phyloP scores from a whole-genome alignment of 2,113 vertebrate species.

The Chroicocephalus ridibundus region DNA sequence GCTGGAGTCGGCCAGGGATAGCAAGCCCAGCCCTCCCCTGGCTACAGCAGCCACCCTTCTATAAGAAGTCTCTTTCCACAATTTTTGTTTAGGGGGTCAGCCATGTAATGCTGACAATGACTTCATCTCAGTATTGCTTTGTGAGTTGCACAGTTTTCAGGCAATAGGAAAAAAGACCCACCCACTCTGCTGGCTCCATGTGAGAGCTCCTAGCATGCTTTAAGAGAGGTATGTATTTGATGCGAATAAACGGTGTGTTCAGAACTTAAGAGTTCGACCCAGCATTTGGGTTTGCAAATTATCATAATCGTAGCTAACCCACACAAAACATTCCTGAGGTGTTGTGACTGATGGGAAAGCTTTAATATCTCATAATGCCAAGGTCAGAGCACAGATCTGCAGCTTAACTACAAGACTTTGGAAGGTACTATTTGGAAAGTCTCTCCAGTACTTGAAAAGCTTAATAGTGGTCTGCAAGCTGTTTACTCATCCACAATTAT shows the following conservation, averaged over 20 bases:
- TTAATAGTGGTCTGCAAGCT: neutral
- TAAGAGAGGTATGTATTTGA: neutral
- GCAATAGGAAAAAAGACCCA: neutral
- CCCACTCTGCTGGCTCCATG: neutral
- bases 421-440: neutral
- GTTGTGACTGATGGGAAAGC: neutral
- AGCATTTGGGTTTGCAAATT: neutral
- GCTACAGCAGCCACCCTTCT: neutral
- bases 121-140: neutral
- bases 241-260: neutral
- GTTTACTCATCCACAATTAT: neutral
- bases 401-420: neutral
- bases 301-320: neutral
- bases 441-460: neutral
- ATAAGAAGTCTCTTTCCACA: neutral
- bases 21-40: neutral
- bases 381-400: neutral
- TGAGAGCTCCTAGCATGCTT: neutral
- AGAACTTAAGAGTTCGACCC: neutral
- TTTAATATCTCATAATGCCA: neutral
- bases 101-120: neutral
- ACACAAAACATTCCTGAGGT: neutral
- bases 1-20: neutral
- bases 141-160: neutral
- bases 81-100: neutral